Base-by-base conservation (phyloP, 2,113 vertebrate genomes). In the Camelus bactrianus region DNA sequence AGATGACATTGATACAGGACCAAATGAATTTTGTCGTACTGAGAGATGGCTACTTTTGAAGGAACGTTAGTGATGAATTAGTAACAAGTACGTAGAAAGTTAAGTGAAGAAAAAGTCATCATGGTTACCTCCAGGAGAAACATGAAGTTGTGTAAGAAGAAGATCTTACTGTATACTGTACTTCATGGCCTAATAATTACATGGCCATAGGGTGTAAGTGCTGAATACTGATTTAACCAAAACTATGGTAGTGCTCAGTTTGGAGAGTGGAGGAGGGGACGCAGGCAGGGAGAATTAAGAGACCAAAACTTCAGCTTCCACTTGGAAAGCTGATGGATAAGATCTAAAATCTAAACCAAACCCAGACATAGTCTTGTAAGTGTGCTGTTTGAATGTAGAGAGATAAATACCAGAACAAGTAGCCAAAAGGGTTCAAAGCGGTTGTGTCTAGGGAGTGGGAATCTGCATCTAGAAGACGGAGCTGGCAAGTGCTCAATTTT, bases 1-100 rank as follows among this genome's bases (percentile, higher is more conserved):
- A 5, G 2, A 30, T 7, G 1, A 22, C 24, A 0, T 0, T 52
- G 20, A 17, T 26, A 22, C 12, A 32, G 14, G 28, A 69, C 17
- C 9, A 26, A 11, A 14, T 48, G 50, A 38, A 16, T 9, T 22
- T 60, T 38, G 9, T 60, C 2, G 1, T 28, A 15, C 14, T 8
- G 24, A 83, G 32, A 28, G 17, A 50, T 24, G 54, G 67, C 30
- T 65, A 32, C 38, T 54, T 81, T 54, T 50, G 52, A 75, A 62
- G 60, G 52, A 48, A 82, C 64, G 46, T 17, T 69, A 38, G 17
- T 67, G 65, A 46, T 48, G 58, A 28, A 1, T 62, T 95, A 83
- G 11, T 28, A 67, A 17, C 50, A 72, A 83, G 12, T 28, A 38
- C 8, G 46, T 6, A 67, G 50, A 62, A 76, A 90, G 9, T 30